Percentiles rank a stretch among this genome's conserved stretches.
Conservation (phyloP, 2,113 vertebrate genomes). For the Nannobrachium achirus region DNA sequence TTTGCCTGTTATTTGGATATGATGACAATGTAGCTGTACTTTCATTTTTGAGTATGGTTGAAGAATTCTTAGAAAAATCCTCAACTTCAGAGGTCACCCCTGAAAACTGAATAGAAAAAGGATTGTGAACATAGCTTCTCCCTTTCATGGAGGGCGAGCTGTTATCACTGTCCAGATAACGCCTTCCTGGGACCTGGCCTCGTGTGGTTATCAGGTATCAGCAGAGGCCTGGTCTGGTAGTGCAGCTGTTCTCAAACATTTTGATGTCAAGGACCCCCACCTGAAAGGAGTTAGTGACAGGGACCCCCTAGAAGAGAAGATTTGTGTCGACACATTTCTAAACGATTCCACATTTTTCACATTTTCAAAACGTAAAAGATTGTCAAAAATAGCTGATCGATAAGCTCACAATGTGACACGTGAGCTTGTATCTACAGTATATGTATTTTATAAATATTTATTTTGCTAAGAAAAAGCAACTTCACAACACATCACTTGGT, state of each 20-base stretch:
- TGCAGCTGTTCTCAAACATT: neutral
- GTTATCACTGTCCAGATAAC: constrained; percentile 21
- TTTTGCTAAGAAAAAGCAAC: too few species aligned
- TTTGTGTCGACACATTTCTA: too few species aligned
- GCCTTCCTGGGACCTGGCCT: neutral
- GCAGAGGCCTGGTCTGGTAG: neutral
- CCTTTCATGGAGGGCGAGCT: constrained; percentile 15
- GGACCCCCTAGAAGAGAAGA: too few species aligned
- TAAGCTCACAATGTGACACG: too few species aligned
- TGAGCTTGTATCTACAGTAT: too few species aligned
- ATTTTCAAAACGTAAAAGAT: too few species aligned
- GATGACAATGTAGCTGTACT: neutral
- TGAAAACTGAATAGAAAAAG: neutral
- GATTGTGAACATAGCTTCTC: constrained; percentile 9
- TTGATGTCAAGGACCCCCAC: too few species aligned
- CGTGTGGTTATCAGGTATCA: constrained; percentile 30
- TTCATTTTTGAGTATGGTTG: neutral
- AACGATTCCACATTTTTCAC: too few species aligned
- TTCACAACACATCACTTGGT: too few species aligned
- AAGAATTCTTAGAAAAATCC: neutral
- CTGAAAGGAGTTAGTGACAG: too few species aligned
- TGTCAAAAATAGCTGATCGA: too few species aligned
- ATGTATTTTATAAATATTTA: too few species aligned
- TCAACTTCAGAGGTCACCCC: neutral
- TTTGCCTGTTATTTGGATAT: neutral